Base-by-base conservation (phyloP, 2,888 invertebrate genomes). In the Parnassius smintheus region DNA sequence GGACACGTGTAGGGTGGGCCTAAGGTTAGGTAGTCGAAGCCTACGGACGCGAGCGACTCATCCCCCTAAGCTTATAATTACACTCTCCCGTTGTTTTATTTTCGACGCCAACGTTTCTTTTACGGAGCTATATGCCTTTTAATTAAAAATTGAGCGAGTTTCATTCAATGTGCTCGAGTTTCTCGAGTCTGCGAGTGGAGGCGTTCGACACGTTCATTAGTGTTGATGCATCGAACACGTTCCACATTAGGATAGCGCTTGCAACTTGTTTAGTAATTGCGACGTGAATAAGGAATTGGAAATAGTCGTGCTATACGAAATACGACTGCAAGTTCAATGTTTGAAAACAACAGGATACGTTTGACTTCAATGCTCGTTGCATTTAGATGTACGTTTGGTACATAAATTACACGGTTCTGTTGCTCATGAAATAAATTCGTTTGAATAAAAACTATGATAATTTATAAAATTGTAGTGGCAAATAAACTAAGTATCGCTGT, bases 221-320 rank as follows among this genome's bases (percentile, higher is more conserved):
- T 59, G 13, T 48, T 8, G 44, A 59, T 59, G 52, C 45, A 48
- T 13, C 35, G 25, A 52, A 59, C 35, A n/a, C n/a, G 46, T 46
- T 13, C n/a, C 59, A 46, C 59, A 59, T 59, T 59, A 59, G 13
- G 45, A 59, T 35, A 45, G 25, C 46, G 45, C 46, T 46, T 46
- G 41, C 11, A 35, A n/a, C 11, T 53, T 61, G 49, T 50, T 61
- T 50, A 50, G 55, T 22, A 42, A 50, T 55, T 25, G 50, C 55
- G 22, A 50, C 49, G 25, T 55, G 60, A 61, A 61, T 61, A 35
- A 22, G 44, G 55, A 22, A 45, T 51, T 44, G 58, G 25, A 61
- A 55, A 61, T 55, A 25, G 60, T 61, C 51, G 41, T 9, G 51
- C 46, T n/a, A 18, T 44, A 42, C 55, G 42, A 55, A 13, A 49